A percentile compares a stretch with the other conserved stretches of the same genome.
phyloP scores from a whole-genome alignment of 2,113 vertebrate genomes.

The Oreochromis spilurus region DNA sequence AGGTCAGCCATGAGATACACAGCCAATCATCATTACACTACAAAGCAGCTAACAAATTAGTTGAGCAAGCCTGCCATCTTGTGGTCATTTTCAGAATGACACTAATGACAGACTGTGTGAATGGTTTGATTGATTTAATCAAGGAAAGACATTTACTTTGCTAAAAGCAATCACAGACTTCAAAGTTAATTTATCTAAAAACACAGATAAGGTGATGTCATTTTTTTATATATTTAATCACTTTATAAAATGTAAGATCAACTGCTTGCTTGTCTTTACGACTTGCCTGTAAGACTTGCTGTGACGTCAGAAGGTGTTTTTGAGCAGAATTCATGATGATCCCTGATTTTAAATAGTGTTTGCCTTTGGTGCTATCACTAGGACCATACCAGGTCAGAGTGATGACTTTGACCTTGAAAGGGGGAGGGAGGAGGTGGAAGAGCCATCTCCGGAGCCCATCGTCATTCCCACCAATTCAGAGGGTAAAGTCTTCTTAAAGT shows the following conservation, averaged over 20 bases:
- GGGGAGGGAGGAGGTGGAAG: slow-evolving; percentile 7
- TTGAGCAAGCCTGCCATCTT: slow-evolving; percentile 20
- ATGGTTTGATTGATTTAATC: neutral
- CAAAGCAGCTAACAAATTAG: neutral
- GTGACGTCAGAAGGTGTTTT: neutral
- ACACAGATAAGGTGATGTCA: neutral
- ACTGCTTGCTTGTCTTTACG: neutral
- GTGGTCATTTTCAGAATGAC: neutral
- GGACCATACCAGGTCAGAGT: slow-evolving; percentile 35
- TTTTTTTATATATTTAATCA: neutral
- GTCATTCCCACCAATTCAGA: slow-evolving; percentile 44
- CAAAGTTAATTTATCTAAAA: neutral
- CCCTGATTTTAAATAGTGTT: neutral
- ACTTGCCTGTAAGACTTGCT: neutral
- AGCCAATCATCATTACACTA: neutral
- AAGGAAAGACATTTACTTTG: neutral
- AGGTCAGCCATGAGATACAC: neutral
- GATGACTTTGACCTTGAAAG: slow-evolving; percentile 42
- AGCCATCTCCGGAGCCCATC: neutral
- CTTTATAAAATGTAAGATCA: neutral
- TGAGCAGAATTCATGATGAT: neutral
- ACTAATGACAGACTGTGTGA: neutral
- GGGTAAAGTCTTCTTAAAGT: slow-evolving; percentile 34
- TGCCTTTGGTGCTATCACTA: slow-evolving; percentile 18
- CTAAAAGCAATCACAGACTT: neutral